A percentile compares a stretch with the other conserved stretches of the same genome.
phyloP scores from a whole-genome alignment of 2,797 vertebrate species.

The Myiotriccus ornatus region DNA sequence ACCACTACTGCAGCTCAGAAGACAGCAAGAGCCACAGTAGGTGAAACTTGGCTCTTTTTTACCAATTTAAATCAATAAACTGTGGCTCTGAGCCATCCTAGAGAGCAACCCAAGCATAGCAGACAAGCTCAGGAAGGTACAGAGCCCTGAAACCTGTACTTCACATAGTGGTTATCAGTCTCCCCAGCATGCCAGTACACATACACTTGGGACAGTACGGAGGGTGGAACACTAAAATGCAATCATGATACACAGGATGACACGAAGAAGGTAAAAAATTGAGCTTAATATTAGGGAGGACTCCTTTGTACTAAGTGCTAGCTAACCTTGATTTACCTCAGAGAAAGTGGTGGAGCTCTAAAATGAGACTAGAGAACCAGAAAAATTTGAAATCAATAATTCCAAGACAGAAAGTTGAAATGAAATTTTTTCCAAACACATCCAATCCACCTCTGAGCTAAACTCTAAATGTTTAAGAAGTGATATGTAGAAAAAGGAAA shows the following conservation, averaged over 20 bases:
- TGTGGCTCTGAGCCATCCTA: neutral
- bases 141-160: neutral
- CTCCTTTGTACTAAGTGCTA: neutral
- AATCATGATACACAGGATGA: neutral
- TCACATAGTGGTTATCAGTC: neutral
- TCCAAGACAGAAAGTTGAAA: neutral
- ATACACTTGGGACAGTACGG: neutral
- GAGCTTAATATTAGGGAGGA: neutral
- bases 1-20: neutral
- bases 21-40: neutral
- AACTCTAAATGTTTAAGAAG: neutral
- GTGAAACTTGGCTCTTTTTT: neutral
- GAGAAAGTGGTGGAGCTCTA: neutral
- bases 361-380: neutral
- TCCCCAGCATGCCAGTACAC: neutral
- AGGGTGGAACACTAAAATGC: neutral
- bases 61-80: neutral
- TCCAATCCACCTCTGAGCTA: neutral
- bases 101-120: neutral
- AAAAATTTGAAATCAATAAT: neutral
- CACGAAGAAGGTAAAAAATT: neutral
- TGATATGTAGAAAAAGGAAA: neutral
- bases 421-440: neutral
- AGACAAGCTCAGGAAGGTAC: neutral
- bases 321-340: neutral